phyloP scores from a whole-genome alignment of 2,888 invertebrate species.

The Plagiodera versicolora region DNA sequence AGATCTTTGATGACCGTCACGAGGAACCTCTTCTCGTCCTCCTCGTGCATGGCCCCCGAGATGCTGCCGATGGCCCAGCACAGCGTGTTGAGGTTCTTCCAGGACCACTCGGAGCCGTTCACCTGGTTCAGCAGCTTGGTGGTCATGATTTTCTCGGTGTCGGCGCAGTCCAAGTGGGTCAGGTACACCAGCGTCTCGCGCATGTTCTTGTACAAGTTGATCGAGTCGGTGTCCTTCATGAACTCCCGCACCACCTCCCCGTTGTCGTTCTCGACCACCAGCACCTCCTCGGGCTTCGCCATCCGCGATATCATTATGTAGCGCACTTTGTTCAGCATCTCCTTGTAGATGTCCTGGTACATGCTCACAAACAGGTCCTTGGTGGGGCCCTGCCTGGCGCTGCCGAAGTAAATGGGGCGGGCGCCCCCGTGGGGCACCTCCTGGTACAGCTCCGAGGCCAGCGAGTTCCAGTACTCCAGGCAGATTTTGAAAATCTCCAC shows the following conservation, averaged over 20 bases:
- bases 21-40: constrained; percentile 97
- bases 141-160: constrained; percentile 99
- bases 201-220: constrained; percentile 99
- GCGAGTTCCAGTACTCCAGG: constrained; percentile 96
- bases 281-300: constrained; percentile 99
- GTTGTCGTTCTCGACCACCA: constrained; percentile 99
- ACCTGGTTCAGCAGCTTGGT: constrained; percentile 98
- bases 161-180: constrained; percentile 96
- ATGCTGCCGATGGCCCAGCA: constrained; percentile 98
- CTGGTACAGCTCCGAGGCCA: constrained; percentile 90
- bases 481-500: constrained; percentile 99
- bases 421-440: constrained; percentile 42
- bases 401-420: constrained; percentile 45
- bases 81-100: constrained; percentile 98
- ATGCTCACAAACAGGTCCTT: constrained; percentile 18
- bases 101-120: constrained; percentile 96
- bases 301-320: constrained; percentile 99
- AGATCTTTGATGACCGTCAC: constrained; percentile 99
- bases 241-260: constrained; percentile 99
- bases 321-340: constrained; percentile 83
- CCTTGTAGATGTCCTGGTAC: constrained; percentile 64
- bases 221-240: constrained; percentile 99
- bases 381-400: constrained; percentile 24
- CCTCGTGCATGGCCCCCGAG: constrained; percentile 95
- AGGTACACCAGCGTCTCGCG: constrained; percentile 96